Percentiles rank a stretch among this genome's conserved stretches.
phyloP scores from a whole-genome alignment of 2,888 invertebrate species.

The Pilophorus perplexus region DNA sequence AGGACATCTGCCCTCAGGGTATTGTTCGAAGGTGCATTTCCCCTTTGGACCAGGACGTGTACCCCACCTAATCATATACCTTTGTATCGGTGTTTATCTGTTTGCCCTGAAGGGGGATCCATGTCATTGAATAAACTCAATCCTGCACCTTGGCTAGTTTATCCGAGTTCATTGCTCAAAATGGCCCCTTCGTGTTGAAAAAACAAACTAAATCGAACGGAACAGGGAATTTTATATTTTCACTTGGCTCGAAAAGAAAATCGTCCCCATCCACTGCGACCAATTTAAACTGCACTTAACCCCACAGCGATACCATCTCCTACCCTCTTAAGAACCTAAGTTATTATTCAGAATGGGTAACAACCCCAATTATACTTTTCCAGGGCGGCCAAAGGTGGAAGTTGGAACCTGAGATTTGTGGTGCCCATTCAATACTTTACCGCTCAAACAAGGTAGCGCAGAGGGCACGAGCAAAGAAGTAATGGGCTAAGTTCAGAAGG shows the following conservation, averaged over 20 bases:
- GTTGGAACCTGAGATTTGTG: no score
- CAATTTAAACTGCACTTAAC: no score
- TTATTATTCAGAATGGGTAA: no score
- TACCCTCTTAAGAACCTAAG: no score
- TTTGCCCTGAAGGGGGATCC: conserved; percentile 34
- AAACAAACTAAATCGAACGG: conserved; percentile 19
- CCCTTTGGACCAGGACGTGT: conserved; percentile 18
- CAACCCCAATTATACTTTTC: no score
- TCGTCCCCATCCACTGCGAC: no score
- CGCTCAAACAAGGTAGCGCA: conserved; percentile 29
- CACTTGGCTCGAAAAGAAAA: no score
- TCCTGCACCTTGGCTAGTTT: conserved; percentile 21
- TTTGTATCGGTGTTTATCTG: conserved; percentile 44
- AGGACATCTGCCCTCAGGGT: conserved; percentile 41
- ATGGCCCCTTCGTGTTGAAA: conserved; percentile 2
- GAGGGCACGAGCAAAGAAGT: conserved; percentile 33
- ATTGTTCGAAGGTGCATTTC: conserved; percentile 31
- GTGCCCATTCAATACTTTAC: conserved; percentile 25
- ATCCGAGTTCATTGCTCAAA: conserved; percentile 1
- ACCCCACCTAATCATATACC: conserved; percentile 42
- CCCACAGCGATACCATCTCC: no score
- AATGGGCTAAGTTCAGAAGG: conserved; percentile 39
- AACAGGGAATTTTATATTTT: neutral
- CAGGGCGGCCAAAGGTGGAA: no score
- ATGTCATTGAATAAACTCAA: conserved; percentile 34